Evolutionary conservation across 2,113 vertebrate genomes (phyloP), one percentile per base, ranked within the genome.

Genomic region (Coracopsis vasa): DNA sequence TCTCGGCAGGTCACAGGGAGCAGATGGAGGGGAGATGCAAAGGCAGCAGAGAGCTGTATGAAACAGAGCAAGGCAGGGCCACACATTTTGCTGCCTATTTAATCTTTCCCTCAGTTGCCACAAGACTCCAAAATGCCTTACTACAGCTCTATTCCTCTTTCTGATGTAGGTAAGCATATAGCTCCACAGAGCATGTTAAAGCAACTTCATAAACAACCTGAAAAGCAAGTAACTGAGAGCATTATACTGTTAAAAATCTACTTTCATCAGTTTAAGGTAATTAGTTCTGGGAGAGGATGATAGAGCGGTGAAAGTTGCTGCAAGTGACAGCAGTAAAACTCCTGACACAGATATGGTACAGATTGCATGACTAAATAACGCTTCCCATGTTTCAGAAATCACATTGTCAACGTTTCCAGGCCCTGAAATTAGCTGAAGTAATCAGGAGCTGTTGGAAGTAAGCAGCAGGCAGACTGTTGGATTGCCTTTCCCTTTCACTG

Each of bases 351-450:
- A 90, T 70, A 96, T 0, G 51, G 96, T n/a, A 84, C 98, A 98
- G 98, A 98, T 93, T 98, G 98, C 97, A 96, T 39, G 3, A 93
- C 54, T 41, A 96, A 98, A 98, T 96, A 98, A 98, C 96, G 97
- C 98, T 98, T 97, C 98, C 95, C 97, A 64, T 95, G 61, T 98
- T 98, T 98, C 98, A 98, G 98, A 99, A 98, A 98, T 99, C 98
- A 98, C 98, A 97, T 96, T 97, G 98, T 98, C 96, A 97, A 97
- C 95, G 96, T 96, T 98, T 98, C 97, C 97, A 98, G 97, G 93
- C 96, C 56, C 70, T 50, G 94, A 97, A 98, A 98, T 97, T 97
- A 98, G 98, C 98, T 98, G 98, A 98, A 98, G 98, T 98, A 95
- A 97, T 98, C 98, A 98, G 97, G 98, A 98, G 98, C 94, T 93